Evolutionary conservation across 2,888 invertebrate genomes (phyloP).

Genomic region (Latrodectus hesperus): DNA sequence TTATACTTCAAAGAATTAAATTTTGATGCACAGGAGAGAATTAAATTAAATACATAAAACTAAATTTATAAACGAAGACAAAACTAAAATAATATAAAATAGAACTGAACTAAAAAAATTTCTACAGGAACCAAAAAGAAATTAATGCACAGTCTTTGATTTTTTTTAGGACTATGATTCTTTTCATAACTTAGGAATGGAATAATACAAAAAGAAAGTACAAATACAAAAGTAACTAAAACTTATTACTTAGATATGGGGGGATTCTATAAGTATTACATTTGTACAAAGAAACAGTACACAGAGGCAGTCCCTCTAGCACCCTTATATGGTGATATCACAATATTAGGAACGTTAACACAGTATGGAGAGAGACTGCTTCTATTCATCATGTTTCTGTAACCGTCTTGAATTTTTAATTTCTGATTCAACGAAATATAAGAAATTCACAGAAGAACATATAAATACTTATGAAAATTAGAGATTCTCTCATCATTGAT

Average conservation of each 20-base stretch:
- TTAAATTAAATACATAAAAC: background rate
- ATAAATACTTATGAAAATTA: too few species aligned
- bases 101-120: constrained; percentile 26
- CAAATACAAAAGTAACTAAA: constrained; percentile 8
- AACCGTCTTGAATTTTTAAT: background rate
- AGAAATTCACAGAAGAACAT: too few species aligned
- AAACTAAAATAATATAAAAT: constrained; percentile 13
- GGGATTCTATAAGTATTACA: background rate
- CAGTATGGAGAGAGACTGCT: constrained; percentile 59
- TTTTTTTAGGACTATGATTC: constrained; percentile 44
- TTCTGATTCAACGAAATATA: background rate
- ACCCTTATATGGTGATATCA: constrained; percentile 63
- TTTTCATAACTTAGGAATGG: constrained; percentile 37
- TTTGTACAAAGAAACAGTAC: constrained; percentile 26
- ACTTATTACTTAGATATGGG: too few species aligned
- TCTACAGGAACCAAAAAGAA: constrained; percentile 57
- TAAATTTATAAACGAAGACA: background rate
- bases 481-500: too few species aligned
- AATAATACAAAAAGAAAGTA: constrained; percentile 15
- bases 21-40: too few species aligned
- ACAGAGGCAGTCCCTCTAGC: constrained; percentile 48
- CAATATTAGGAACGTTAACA: constrained; percentile 66
- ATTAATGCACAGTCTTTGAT: constrained; percentile 57
- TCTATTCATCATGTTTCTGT: background rate
- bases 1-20: too few species aligned